These are phyloP conservation scores for Drosophila borealis DNA, from an alignment of 2,888 invertebrate species.

Conservation along the genomic window DNA sequence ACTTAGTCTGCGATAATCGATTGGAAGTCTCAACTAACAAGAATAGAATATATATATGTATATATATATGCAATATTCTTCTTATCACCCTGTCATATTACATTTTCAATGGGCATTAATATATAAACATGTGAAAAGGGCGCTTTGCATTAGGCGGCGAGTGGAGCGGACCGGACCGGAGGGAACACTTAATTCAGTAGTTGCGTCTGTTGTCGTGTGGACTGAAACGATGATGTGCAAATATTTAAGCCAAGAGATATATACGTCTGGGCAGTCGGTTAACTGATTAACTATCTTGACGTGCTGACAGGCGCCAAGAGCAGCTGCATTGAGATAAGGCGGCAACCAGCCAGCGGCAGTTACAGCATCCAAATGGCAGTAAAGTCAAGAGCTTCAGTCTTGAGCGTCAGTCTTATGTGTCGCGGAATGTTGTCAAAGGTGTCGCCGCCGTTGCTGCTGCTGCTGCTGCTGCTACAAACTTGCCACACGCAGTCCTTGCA, in stretches of 20 bases:
- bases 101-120: no score
- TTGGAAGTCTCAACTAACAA: no score
- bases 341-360: conserved; percentile 11
- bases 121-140: no score
- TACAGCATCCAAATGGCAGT: conserved; percentile 19
- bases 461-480: conserved; percentile 6
- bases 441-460: conserved; percentile 12
- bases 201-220: conserved; percentile 31
- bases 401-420: conserved; percentile 26
- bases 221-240: conserved; percentile 35
- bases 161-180: background rate
- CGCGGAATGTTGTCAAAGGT: conserved; percentile 31
- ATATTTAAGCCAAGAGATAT: conserved; percentile 46
- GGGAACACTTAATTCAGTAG: conserved; percentile 2
- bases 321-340: conserved; percentile 73
- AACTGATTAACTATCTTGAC: conserved; percentile 74
- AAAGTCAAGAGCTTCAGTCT: conserved; percentile 40
- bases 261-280: conserved; percentile 40
- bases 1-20: no score
- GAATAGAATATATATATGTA: no score
- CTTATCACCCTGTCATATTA: no score
- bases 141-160: no score
- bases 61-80: no score
- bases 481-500: conserved; percentile 29
- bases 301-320: conserved; percentile 50